phyloP scores from a whole-genome alignment of 1,140 invertebrate genomes.

The Hetaerina americana region DNA sequence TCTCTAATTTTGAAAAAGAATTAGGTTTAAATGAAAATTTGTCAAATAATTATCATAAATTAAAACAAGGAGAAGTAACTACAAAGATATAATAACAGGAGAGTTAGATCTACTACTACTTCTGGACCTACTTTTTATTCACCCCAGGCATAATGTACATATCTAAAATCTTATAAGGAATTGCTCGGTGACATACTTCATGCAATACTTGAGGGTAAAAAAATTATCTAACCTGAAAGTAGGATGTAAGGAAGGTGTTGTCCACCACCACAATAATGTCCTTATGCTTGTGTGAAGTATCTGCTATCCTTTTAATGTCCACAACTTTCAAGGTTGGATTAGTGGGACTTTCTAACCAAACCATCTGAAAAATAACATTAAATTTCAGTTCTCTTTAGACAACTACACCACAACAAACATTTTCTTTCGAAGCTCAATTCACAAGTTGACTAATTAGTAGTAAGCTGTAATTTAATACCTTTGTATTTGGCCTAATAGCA shows the following conservation, averaged over 20 bases:
- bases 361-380: conserved; percentile 45
- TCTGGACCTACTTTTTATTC: too few species aligned
- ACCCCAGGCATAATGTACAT: too few species aligned
- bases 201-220: too few species aligned
- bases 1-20: conserved; percentile 36
- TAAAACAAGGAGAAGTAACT: too few species aligned
- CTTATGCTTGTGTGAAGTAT: conserved; percentile 43
- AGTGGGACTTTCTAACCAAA: conserved; percentile 97
- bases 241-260: conserved; percentile 94
- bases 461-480: conserved; percentile 36
- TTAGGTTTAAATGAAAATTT: conserved; percentile 9
- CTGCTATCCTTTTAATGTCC: conserved; percentile 67
- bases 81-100: too few species aligned
- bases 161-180: too few species aligned
- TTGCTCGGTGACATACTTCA: too few species aligned
- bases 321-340: conserved; percentile 88
- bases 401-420: neutral
- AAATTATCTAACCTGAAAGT: conserved; percentile 55
- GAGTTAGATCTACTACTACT: too few species aligned
- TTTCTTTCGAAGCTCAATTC: neutral
- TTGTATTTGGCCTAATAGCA: conserved; percentile 70
- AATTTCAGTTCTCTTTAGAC: neutral
- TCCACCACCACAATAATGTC: conserved; percentile 83
- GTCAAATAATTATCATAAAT: too few species aligned
- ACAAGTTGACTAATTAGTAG: neutral